Percentiles rank a stretch among this genome's conserved stretches.
Conservation (phyloP, 2,888 invertebrate species). For the Melieria crassipennis region DNA sequence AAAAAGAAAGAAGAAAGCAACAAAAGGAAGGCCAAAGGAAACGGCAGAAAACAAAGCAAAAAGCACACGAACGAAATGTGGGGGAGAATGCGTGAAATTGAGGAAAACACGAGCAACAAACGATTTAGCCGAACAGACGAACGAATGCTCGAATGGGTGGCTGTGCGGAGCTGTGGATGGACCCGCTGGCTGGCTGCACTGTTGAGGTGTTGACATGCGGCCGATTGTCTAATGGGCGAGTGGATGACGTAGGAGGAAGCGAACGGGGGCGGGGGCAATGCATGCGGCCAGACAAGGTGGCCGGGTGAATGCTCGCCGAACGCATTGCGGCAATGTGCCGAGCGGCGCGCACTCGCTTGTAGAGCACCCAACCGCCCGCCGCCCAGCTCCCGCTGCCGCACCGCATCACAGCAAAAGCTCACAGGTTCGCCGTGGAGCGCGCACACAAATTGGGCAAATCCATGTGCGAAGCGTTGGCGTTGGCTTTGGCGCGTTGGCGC, state of each 20-base stretch:
- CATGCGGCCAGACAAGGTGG: constrained; percentile 45
- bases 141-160: neutral
- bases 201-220: neutral
- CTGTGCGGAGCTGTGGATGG: neutral
- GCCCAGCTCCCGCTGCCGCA: neutral
- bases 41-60: neutral
- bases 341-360: neutral
- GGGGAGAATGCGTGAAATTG: neutral
- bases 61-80: neutral
- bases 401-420: neutral
- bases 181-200: neutral
- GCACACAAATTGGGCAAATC: neutral
- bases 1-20: too few relatives aligned
- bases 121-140: too few relatives aligned
- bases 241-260: constrained; percentile 22
- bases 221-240: neutral
- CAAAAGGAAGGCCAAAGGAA: neutral
- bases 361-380: neutral
- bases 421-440: neutral
- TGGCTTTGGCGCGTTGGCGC: constrained; percentile 27
- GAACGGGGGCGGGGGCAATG: constrained; percentile 7
- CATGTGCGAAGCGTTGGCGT: constrained; percentile 2
- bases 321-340: neutral
- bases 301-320: constrained; percentile 47
- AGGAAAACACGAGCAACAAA: neutral